phyloP scores from a whole-genome alignment of 1,140 invertebrate genomes.

The Augochlora pura region DNA sequence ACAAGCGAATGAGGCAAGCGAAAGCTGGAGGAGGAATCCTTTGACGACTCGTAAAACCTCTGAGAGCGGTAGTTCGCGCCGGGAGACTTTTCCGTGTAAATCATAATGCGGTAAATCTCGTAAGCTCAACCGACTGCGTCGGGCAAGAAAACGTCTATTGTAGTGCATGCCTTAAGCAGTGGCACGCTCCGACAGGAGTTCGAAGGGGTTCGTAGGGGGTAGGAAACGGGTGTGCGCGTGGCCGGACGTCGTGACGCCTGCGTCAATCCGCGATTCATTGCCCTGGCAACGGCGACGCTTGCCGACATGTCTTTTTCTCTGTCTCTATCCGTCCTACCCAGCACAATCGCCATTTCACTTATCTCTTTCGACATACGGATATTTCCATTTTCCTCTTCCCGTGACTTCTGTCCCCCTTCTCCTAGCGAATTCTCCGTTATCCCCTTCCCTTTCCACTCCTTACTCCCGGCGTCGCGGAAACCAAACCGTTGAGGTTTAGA shows the following conservation, averaged over 20 bases:
- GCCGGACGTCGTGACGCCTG: constrained; percentile 68
- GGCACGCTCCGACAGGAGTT: constrained; percentile 52
- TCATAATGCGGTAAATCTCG: constrained; percentile 60
- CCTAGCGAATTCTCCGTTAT: constrained; percentile 10
- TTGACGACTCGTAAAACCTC: constrained; percentile 19
- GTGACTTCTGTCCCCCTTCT: constrained; percentile 36
- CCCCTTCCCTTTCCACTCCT: neutral
- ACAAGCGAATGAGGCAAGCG: neutral
- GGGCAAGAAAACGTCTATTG: constrained; percentile 46
- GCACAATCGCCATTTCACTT: constrained; percentile 54
- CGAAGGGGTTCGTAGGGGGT: constrained; percentile 27
- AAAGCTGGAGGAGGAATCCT: neutral
- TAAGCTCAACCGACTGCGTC: constrained; percentile 51
- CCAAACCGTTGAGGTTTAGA: constrained; percentile 21
- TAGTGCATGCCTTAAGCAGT: constrained; percentile 58
- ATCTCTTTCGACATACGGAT: constrained; percentile 54
- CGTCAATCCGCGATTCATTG: constrained; percentile 77
- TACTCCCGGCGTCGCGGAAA: constrained; percentile 33
- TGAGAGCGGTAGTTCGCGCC: neutral
- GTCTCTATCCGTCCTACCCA: neutral
- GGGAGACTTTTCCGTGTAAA: constrained; percentile 45
- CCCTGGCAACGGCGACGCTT: constrained; percentile 74
- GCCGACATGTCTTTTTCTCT: constrained; percentile 35
- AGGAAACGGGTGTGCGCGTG: constrained; percentile 57
- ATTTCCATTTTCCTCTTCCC: constrained; percentile 44